Evolutionary conservation across 1,140 invertebrate species (phyloP).

Genomic region (Camponotus floridanus): DNA sequence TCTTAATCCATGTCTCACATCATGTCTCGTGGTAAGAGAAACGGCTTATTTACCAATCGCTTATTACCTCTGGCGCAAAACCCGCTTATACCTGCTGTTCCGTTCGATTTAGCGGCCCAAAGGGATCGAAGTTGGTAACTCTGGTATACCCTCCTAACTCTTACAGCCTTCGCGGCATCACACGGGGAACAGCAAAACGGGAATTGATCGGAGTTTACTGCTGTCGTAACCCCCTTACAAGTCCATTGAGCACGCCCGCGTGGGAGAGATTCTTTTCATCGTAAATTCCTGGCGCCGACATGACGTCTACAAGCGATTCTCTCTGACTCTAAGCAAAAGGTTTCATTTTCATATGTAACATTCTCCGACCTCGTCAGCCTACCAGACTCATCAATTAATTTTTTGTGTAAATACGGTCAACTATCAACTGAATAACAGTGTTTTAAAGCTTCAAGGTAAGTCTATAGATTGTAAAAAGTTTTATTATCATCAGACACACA

Average conservation of each 20-base stretch:
- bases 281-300: conserved; percentile 64
- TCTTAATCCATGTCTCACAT: background rate
- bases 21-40: background rate
- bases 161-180: conserved; percentile 8
- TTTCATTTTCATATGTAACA: conserved; percentile 27
- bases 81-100: conserved; percentile 26
- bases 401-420: no score
- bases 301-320: conserved; percentile 20
- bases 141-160: background rate
- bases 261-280: conserved; percentile 48
- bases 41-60: background rate
- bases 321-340: conserved; percentile 43
- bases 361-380: conserved; percentile 3
- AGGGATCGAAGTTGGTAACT: conserved; percentile 36
- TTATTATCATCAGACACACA: no score
- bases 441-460: no score
- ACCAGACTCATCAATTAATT: conserved; percentile 3
- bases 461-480: no score
- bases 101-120: conserved; percentile 44
- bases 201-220: conserved; percentile 67
- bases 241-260: conserved; percentile 41
- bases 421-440: no score
- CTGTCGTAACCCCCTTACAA: conserved; percentile 63
- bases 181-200: conserved; percentile 50
- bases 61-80: conserved; percentile 23